These are phyloP conservation scores for Ciona savignyi DNA, from an alignment of 23 tunicate species.

Conservation along the genomic window DNA sequence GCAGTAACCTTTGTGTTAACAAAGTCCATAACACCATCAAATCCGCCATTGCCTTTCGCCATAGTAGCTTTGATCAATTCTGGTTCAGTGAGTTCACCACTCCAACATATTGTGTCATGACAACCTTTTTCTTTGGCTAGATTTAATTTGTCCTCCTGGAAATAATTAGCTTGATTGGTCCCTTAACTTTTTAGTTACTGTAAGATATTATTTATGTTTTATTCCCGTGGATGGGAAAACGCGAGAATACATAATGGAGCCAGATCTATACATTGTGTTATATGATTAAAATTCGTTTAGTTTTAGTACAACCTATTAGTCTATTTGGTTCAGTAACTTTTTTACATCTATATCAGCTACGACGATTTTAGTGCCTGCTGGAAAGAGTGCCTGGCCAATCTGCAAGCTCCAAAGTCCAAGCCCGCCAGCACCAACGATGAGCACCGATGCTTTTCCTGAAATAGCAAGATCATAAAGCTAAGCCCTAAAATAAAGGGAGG, in stretches of 20 bases:
- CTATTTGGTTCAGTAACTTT: neutral
- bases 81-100: neutral
- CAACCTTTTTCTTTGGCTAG: conserved; percentile 35
- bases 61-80: conserved; percentile 5
- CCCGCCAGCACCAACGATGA: conserved; percentile 66
- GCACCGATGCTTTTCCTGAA: conserved; percentile 20
- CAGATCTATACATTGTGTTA: neutral
- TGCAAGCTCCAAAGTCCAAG: conserved; percentile 43
- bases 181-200: no score
- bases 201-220: no score
- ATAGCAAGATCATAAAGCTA: neutral
- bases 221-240: neutral
- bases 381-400: conserved; percentile 21
- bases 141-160: conserved; percentile 30
- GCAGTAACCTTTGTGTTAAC: conserved; percentile 18
- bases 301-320: neutral
- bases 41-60: conserved; percentile 17
- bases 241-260: neutral
- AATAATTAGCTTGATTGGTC: no score
- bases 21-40: conserved; percentile 38
- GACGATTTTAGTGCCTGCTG: conserved; percentile 15
- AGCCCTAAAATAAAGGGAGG: neutral
- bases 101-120: conserved; percentile 44
- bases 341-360: conserved; percentile 32
- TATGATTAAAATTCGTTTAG: neutral